Base-by-base conservation (phyloP, 2,113 vertebrate species). In the Heteronetta atricapilla region DNA sequence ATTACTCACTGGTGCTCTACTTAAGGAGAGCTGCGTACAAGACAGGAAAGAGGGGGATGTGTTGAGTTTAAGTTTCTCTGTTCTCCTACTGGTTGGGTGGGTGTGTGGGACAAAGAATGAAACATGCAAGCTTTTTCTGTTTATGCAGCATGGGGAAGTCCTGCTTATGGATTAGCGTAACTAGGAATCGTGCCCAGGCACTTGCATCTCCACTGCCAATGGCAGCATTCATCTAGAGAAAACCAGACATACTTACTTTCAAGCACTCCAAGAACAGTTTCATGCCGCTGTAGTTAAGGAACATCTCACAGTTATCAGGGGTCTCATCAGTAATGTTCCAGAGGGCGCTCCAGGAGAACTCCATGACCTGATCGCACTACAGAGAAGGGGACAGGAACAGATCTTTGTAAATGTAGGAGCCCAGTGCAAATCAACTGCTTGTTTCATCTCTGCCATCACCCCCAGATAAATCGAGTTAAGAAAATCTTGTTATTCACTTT, bases 241-340 rank as follows among this genome's bases (percentile, higher is more conserved):
- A 85, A 58, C 8, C 17, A 88, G 50, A 21, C 13, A 2, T 15
- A 96, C 97, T 98, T 40, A 99, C 99, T 97, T 99, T 98, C 68
- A 99, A 97, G 96, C 99, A 99, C 77, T 99, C 99, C 82, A 99
- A 96, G 92, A 99, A 99, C n/a, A 99, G 98, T 73, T 98, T 99
- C 99, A 99, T 99, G 92, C 99, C 99, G 0, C 98, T 98, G 97
- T 99, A 99, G 96, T 98, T 99, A 72, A 99, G 99, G 95, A 99
- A 99, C 99, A 99, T 99, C 97, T 99, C 99, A 5, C 99, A 99
- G 97, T 99, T 99, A 97, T 99, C 99, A 0, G 99, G 99, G 0
- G 99, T 99, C 97, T 99, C 99, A 4, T 99, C 99, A 0, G 99
- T 99, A 97, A 99, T 99, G 97, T 99, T 99, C 99, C 99, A 99